Conservation (phyloP, 2,888 invertebrate species). For the Chrysotoxum bicinctum region DNA sequence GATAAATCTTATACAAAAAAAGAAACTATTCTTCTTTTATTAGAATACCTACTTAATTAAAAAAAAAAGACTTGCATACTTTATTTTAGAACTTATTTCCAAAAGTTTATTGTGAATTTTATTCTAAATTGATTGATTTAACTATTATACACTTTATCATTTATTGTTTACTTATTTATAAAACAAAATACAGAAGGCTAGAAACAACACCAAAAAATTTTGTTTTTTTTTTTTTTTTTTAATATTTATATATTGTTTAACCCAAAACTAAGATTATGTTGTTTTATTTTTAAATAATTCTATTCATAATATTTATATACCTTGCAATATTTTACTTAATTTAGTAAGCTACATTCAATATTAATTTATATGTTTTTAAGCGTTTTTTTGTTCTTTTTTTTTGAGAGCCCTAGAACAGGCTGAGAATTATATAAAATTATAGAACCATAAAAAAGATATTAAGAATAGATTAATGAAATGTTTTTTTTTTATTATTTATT, state of each 20-base stretch:
- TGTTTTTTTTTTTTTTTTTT: not conserved
- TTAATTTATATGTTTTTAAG: conserved; percentile 1
- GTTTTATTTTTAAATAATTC: not conserved
- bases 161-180: not conserved
- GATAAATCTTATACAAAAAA: not conserved
- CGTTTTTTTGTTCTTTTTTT: conserved; percentile 16
- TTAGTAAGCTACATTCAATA: not conserved
- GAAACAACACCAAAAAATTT: not conserved
- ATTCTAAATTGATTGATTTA: not conserved
- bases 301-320: no score
- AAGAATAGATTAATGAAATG: not conserved
- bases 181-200: not conserved
- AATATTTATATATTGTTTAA: not conserved
- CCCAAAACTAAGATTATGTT: not conserved
- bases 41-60: not conserved
- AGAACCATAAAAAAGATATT: not conserved
- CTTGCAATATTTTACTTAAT: not conserved
- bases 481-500: not conserved
- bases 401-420: conserved; percentile 75
- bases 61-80: not conserved
- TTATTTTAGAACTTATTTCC: not conserved
- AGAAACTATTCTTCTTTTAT: not conserved
- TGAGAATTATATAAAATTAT: conserved; percentile 4
- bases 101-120: not conserved
- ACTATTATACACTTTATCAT: not conserved